A percentile compares a stretch with the other conserved stretches of the same genome.
Evolutionary conservation across 30 jellyfish, hydroid and myxozoan species (phyloP).

Genomic region (Nemopilema nomurai): DNA sequence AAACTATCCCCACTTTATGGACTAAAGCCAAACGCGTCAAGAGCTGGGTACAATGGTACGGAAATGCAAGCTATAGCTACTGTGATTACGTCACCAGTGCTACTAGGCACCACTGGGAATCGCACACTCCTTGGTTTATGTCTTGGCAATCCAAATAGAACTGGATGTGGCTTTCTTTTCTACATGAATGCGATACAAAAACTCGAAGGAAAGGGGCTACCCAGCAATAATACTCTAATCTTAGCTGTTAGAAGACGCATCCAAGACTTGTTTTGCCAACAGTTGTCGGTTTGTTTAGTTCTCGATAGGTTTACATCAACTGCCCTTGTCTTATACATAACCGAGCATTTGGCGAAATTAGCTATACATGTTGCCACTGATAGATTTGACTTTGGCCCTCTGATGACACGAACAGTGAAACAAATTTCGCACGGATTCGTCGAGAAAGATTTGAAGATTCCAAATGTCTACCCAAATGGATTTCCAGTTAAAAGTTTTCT

Average conservation of each 20-base stretch:
- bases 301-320: neutral
- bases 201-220: neutral
- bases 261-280: conserved; percentile 51
- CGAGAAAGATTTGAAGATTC: conserved; percentile 38
- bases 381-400: conserved; percentile 49
- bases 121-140: conserved; percentile 37
- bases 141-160: conserved; percentile 26
- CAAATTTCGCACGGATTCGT: conserved; percentile 56
- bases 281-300: conserved; percentile 8
- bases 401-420: conserved; percentile 59
- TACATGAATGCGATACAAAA: conserved; percentile 13
- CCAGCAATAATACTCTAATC: conserved; percentile 1
- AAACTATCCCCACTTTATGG: conserved; percentile 34
- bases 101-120: conserved; percentile 56
- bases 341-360: conserved; percentile 58
- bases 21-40: neutral
- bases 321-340: conserved; percentile 44
- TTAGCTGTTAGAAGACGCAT: conserved; percentile 6
- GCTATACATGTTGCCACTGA: conserved; percentile 54
- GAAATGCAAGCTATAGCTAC: conserved; percentile 62
- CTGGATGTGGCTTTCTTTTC: conserved; percentile 66
- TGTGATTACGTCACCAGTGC: conserved; percentile 39
- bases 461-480: conserved; percentile 53
- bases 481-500: conserved; percentile 42
- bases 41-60: conserved; percentile 17